These are phyloP conservation scores for Holocentrus rufus DNA, from an alignment of 2,797 vertebrate genomes.

Conservation along the genomic window DNA sequence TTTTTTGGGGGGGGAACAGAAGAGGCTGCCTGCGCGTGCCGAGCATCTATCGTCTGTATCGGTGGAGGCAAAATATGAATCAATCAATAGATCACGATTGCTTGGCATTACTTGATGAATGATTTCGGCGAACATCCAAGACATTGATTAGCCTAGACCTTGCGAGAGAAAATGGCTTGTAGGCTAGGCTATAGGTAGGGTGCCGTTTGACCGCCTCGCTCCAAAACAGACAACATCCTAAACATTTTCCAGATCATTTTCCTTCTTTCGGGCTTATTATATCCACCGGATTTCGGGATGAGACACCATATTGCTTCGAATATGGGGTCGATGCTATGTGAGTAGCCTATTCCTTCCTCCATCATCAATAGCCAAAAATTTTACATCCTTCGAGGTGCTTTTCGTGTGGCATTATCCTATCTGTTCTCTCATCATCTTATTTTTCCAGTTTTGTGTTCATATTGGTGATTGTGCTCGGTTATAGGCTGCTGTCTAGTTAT, in stretches of 20 bases:
- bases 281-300: slow-evolving; percentile 43
- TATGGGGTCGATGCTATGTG: slow-evolving; percentile 57
- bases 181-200: slow-evolving; percentile 47
- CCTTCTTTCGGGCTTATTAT: not conserved
- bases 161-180: slow-evolving; percentile 37
- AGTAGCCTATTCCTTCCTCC: slow-evolving; percentile 58
- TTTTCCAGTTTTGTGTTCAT: slow-evolving; percentile 9
- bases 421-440: not conserved
- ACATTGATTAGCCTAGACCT: slow-evolving; percentile 7
- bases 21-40: slow-evolving; percentile 61
- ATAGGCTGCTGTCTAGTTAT: slow-evolving; percentile 12
- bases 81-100: slow-evolving; percentile 9
- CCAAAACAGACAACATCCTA: not conserved
- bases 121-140: slow-evolving; percentile 29
- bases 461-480: slow-evolving; percentile 6
- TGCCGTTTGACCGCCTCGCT: slow-evolving; percentile 49
- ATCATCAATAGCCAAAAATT: slow-evolving; percentile 33
- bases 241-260: not conserved
- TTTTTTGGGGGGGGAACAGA: slow-evolving; percentile 46
- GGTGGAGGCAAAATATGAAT: slow-evolving; percentile 14
- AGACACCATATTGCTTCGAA: slow-evolving; percentile 43
- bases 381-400: slow-evolving; percentile 47
- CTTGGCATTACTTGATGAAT: slow-evolving; percentile 37
- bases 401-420: slow-evolving; percentile 28
- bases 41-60: slow-evolving; percentile 43